Evolutionary conservation across 2,797 vertebrate species (phyloP), one percentile per base, ranked within the genome.

Genomic region (Martes flavigula): DNA sequence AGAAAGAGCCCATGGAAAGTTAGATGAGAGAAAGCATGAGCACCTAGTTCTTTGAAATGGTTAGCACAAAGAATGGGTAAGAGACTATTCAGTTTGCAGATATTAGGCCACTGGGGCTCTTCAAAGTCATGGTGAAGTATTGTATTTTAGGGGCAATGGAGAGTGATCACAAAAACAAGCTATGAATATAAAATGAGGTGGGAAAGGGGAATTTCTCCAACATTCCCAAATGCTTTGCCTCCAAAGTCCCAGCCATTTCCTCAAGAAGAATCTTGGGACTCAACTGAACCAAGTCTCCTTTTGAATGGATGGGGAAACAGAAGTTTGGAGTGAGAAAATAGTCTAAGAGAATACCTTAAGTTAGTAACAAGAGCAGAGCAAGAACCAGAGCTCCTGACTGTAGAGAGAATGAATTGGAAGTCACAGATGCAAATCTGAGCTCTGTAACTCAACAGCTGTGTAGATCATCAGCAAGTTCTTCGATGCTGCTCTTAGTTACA

Each of bases 111-210:
- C 46, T 11, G 30, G 64, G 87, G 38, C 15, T 79, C 60, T 48
- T 40, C 9, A 18, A 27, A 35, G 73, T 21, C 30, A 43, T 6
- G 79, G 27, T 56, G 21, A 72, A 40, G 43, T 21, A 54, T 51
- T 87, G 88, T 54, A 30, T 70, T 95, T 78, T 68, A 23, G n/a
- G 79, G n/a, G 70, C 12, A 68, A 46, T 25, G 27, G 58, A 72
- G 48, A 95, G 43, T n/a, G 25, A 78, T 77, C 46, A 93, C 20
- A 92, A 87, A 96, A 94, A 40, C 40, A 79, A 84, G 43, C 25
- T 32, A 86, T 43, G 85, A 72, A 62, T 43, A 72, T 3, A 66
- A 95, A 90, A 73, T 10, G 38, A 85, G 5, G 3, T 13, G 56
- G 32, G 25, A 94, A 73, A 92, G 51, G 18, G 7, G 32, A 60